Conservation (phyloP, 2,888 invertebrate species). For the Nebria brevicollis region DNA sequence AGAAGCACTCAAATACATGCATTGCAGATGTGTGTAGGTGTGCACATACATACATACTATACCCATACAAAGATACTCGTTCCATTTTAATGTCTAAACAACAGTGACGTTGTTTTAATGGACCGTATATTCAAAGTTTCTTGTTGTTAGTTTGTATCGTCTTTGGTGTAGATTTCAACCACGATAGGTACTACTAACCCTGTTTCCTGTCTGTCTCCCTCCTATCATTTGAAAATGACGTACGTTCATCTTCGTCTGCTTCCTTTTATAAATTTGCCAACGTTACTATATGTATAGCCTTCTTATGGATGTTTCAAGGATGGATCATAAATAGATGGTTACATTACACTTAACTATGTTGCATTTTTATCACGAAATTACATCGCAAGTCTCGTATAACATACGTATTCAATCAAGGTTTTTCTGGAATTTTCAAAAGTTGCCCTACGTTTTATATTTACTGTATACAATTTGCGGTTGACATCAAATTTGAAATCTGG, state of each 20-base stretch:
- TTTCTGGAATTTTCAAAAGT: not conserved
- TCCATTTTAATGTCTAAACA: slow-evolving; percentile 13
- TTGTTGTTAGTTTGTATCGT: slow-evolving; percentile 32
- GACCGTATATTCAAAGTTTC: slow-evolving; percentile 36
- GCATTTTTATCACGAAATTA: slow-evolving; percentile 23
- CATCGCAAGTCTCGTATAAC: not conserved
- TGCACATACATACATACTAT: not conserved
- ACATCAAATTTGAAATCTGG: too few relatives aligned
- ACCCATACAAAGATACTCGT: not conserved
- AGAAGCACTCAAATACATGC: slow-evolving; percentile 11
- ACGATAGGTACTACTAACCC: slow-evolving; percentile 39
- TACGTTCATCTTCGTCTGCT: slow-evolving; percentile 26
- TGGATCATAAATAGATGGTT: not conserved
- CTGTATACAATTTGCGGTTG: too few relatives aligned
- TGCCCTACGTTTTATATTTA: not conserved
- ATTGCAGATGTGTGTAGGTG: not conserved
- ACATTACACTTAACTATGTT: slow-evolving; percentile 24
- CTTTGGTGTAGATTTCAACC: slow-evolving; percentile 25
- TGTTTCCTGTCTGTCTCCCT: slow-evolving; percentile 32
- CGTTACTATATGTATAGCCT: not conserved
- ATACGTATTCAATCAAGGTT: not conserved
- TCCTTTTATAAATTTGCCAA: not conserved
- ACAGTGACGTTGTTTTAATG: slow-evolving; percentile 40
- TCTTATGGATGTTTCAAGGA: not conserved
- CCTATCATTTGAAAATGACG: slow-evolving; percentile 25